Base-by-base conservation (phyloP, 2,888 invertebrate genomes). In the Melangyna quadrimaculata region DNA sequence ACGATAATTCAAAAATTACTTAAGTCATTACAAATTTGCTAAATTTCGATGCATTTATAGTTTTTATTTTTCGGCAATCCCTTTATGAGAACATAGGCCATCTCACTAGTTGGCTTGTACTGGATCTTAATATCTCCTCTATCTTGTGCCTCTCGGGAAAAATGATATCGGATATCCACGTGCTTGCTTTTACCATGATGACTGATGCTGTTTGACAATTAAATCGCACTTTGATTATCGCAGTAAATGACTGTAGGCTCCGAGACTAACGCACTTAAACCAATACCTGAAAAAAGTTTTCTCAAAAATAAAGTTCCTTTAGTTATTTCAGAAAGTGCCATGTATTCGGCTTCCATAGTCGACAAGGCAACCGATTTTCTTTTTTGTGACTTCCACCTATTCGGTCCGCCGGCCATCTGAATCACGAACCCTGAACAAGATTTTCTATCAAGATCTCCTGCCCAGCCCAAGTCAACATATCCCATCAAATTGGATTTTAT, bases 281-380 rank as follows among this genome's bases (percentile, higher is more conserved):
- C 65, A 24, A 57, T 51, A 29, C 67, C 74, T 53, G 29, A 45
- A 29, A 74, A 57, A 4, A 74, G 22, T 48, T 53, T 67, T 27
- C 55, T 12, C 17, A 65, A 48, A 67, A 65, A 70, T 29, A 80
- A 27, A 22, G 29, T 40, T 53, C n/a, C n/a, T n/a, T n/a, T n/a
- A n/a, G n/a, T n/a, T n/a, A n/a, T n/a, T n/a, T n/a, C n/a, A n/a
- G n/a, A n/a, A n/a, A n/a, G n/a, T n/a, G n/a, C n/a, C n/a, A n/a
- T n/a, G n/a, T n/a, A n/a, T n/a, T n/a, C n/a, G n/a, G n/a, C n/a
- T n/a, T n/a, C n/a, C n/a, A n/a, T n/a, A n/a, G n/a, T n/a, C n/a
- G n/a, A n/a, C n/a, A n/a, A n/a, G n/a, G n/a, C n/a, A n/a, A n/a
- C n/a, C n/a, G n/a, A n/a, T n/a, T n/a, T n/a, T n/a, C n/a, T n/a